These are phyloP conservation scores for Hirtodrosophila duncani DNA, from an alignment of 2,888 invertebrate genomes.

Conservation along the genomic window DNA sequence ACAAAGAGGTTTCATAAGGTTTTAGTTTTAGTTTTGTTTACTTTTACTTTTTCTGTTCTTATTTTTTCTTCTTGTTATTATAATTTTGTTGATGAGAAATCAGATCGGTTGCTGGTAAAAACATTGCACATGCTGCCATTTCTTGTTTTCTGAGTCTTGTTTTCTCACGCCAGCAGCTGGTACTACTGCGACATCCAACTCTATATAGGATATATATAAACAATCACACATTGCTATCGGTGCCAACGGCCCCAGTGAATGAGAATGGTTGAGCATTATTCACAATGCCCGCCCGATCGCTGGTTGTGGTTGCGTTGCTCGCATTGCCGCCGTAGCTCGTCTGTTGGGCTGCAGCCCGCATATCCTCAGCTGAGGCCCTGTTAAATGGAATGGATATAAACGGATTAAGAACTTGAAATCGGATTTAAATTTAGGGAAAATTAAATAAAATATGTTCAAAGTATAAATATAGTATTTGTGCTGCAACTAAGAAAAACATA, in stretches of 20 bases:
- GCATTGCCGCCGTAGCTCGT: conserved; percentile 61
- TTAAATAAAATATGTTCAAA: not conserved
- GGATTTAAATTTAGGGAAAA: not conserved
- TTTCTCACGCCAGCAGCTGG: conserved; percentile 52
- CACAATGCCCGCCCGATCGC: conserved; percentile 87
- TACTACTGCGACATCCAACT: not conserved
- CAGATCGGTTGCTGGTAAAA: conserved; percentile 18
- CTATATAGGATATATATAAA: no score
- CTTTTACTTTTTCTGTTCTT: no score
- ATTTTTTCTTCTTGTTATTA: no score
- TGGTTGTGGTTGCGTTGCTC: conserved; percentile 78
- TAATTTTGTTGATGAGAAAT: no score
- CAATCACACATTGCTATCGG: conserved; percentile 84
- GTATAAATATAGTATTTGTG: no score
- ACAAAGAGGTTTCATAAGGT: no score
- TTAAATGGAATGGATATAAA: not conserved
- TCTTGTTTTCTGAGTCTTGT: conserved; percentile 61
- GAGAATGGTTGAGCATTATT: conserved; percentile 89
- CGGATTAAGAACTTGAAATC: not conserved
- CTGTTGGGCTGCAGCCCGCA: conserved; percentile 82
- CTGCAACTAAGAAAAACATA: no score
- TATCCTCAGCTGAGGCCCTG: conserved; percentile 89
- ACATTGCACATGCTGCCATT: conserved; percentile 62
- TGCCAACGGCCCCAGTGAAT: conserved; percentile 84
- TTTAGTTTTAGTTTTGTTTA: no score